Conservation (phyloP, 2,113 vertebrate species). For the Ascaphus truei region DNA sequence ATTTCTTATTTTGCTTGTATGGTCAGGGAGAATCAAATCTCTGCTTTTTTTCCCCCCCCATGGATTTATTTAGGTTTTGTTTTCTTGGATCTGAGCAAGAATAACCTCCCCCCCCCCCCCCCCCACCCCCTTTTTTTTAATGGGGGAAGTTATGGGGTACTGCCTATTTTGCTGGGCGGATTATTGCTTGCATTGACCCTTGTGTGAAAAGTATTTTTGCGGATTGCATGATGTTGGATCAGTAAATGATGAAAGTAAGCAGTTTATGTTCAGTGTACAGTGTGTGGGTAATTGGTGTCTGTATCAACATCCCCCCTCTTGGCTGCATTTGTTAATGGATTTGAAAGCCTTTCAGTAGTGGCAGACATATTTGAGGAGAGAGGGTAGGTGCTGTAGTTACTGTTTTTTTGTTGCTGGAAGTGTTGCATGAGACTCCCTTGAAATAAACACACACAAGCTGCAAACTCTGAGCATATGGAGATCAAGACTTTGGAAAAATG, state of each 20-base stretch:
- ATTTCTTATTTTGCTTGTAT: no score
- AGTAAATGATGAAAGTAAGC: constrained; percentile 12
- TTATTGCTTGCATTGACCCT: no score
- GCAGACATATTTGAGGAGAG: background rate
- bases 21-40: no score
- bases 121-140: no score
- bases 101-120: no score
- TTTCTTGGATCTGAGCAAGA: no score
- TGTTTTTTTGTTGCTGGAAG: no score
- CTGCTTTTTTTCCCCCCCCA: no score
- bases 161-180: no score
- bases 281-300: background rate
- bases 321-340: background rate
- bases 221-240: background rate
- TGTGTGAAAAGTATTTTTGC: background rate
- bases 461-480: constrained; percentile 29
- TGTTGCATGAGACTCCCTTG: background rate
- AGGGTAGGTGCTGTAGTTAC: background rate
- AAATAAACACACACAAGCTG: background rate
- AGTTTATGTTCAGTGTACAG: background rate
- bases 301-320: background rate
- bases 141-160: no score
- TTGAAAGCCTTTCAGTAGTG: background rate
- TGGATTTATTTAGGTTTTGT: no score
- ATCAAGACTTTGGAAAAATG: constrained; percentile 21